Evolutionary conservation across 2,113 vertebrate species (phyloP).

Genomic region (Paratilapia polleni): DNA sequence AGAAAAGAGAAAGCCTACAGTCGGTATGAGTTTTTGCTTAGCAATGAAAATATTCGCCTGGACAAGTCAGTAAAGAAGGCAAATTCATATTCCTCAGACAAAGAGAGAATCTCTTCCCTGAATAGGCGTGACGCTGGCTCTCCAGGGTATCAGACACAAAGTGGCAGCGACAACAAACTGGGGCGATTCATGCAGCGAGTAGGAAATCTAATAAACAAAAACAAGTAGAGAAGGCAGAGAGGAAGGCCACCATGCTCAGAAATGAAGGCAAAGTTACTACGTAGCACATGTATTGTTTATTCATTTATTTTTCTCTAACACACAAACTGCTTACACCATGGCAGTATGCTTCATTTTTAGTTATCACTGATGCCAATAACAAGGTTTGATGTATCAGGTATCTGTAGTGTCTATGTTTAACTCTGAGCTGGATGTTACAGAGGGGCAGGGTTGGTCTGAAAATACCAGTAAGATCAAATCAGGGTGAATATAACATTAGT

Average conservation of each 20-base stretch:
- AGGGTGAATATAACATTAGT: accelerated
- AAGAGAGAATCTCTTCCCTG: conserved; percentile 59
- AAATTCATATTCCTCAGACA: conserved; percentile 68
- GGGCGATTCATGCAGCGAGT: conserved; percentile 90
- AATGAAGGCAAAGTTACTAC: neutral
- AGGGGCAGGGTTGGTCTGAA: no score
- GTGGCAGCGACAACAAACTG: conserved; percentile 86
- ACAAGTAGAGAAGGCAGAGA: conserved; percentile 71
- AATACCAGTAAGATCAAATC: neutral
- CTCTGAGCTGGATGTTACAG: neutral
- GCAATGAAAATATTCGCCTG: conserved; percentile 66
- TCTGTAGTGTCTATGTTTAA: neutral
- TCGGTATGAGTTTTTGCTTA: conserved; percentile 85
- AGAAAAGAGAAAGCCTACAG: conserved; percentile 78
- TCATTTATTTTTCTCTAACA: neutral
- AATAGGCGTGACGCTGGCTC: conserved; percentile 68
- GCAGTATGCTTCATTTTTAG: neutral
- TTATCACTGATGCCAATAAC: neutral
- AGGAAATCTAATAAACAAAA: conserved; percentile 88
- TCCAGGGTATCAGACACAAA: conserved; percentile 66
- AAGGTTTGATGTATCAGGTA: neutral
- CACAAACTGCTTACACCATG: neutral
- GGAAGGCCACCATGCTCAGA: neutral
- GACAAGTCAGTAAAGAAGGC: conserved; percentile 29
- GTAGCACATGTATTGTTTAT: neutral